Percentiles rank a stretch among this genome's conserved stretches.
Conservation (phyloP, 2,888 invertebrate species). For the Acleris emargana region DNA sequence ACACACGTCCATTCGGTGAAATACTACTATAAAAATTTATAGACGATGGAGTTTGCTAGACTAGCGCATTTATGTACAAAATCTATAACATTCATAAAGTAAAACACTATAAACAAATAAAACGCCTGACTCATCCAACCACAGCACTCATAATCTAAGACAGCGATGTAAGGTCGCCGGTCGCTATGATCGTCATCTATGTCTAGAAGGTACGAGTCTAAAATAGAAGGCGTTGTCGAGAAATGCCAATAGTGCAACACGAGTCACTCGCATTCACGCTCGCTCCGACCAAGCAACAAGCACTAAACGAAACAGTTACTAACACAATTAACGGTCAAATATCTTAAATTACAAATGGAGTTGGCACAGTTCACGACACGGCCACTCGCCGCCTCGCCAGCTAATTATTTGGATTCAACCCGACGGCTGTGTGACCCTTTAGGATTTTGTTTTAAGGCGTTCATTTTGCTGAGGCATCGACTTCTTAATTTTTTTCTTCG, state of each 20-base stretch:
- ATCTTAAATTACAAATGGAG: conserved; percentile 78
- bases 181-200: conserved; percentile 63
- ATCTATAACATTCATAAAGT: conserved; percentile 73
- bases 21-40: conserved; percentile 74
- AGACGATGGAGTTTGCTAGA: conserved; percentile 77
- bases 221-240: conserved; percentile 58
- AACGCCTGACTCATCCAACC: conserved; percentile 81
- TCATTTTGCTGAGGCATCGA: conserved; percentile 56
- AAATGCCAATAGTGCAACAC: conserved; percentile 47
- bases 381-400: conserved; percentile 69
- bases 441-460: conserved; percentile 60
- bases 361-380: conserved; percentile 71
- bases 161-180: conserved; percentile 56
- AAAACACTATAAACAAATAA: conserved; percentile 65
- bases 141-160: conserved; percentile 68
- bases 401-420: conserved; percentile 75
- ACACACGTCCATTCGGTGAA: conserved; percentile 65
- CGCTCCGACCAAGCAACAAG: conserved; percentile 71
- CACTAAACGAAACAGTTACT: conserved; percentile 76
- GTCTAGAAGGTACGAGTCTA: conserved; percentile 67
- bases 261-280: conserved; percentile 49
- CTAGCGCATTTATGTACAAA: conserved; percentile 70
- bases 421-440: conserved; percentile 63
- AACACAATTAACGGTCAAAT: conserved; percentile 77
- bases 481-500: conserved; percentile 52